These are phyloP conservation scores for Ceyx melanurus DNA, from an alignment of 2,113 vertebrate genomes.

Conservation along the genomic window DNA sequence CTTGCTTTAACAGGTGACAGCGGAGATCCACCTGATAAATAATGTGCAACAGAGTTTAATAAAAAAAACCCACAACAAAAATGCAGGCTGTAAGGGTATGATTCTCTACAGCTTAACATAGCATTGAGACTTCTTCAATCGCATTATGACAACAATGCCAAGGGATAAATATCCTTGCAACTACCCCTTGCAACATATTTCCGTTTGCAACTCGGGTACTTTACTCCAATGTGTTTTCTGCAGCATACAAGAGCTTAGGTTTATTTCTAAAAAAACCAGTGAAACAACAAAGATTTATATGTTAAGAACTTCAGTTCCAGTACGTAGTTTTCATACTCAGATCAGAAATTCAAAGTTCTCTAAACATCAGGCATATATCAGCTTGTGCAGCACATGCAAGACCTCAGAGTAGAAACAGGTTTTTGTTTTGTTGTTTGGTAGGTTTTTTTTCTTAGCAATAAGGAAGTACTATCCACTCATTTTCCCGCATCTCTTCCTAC, in stretches of 20 bases:
- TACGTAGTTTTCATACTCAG: background rate
- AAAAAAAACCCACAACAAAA: background rate
- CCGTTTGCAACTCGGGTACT: background rate
- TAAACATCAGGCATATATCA: background rate
- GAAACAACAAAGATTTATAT: background rate
- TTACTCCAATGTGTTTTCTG: background rate
- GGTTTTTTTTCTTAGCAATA: background rate
- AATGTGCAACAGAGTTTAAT: background rate
- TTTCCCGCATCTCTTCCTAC: background rate
- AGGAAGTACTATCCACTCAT: background rate
- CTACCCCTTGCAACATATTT: background rate
- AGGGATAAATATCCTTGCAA: background rate
- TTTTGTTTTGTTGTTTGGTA: too few species aligned
- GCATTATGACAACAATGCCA: background rate
- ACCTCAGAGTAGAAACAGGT: background rate
- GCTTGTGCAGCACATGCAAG: background rate
- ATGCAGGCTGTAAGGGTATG: background rate
- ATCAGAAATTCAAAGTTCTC: background rate
- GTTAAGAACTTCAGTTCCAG: background rate
- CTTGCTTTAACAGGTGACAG: slow-evolving; percentile 49
- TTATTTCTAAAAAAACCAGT: background rate
- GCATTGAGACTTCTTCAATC: background rate
- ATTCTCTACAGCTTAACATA: background rate
- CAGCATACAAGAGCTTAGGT: background rate
- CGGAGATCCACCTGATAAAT: background rate